Conservation (phyloP, 2,797 vertebrate genomes). For the Smutsia gigantea region DNA sequence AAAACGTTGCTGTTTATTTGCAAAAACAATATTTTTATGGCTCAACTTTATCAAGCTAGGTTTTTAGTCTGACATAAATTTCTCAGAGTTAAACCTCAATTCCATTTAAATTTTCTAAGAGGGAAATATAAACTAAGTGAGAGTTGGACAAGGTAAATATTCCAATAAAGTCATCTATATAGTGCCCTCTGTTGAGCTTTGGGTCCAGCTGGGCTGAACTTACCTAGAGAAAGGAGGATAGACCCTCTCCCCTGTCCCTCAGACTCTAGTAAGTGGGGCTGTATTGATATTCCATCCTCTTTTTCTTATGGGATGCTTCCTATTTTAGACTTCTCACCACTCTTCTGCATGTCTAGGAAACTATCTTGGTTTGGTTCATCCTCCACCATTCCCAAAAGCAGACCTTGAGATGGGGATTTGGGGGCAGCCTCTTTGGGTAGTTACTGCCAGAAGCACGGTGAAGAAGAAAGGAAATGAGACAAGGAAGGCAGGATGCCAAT, state of each 20-base stretch:
- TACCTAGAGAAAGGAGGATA: not conserved
- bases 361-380: not conserved
- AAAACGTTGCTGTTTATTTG: slow-evolving; percentile 73
- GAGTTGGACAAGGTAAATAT: slow-evolving; percentile 40
- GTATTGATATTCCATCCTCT: not conserved
- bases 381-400: not conserved
- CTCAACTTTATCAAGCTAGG: slow-evolving; percentile 63
- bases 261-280: not conserved
- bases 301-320: not conserved
- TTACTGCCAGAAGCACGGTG: not conserved
- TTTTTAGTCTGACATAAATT: slow-evolving; percentile 71
- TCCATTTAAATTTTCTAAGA: slow-evolving; percentile 48
- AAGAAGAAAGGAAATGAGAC: not conserved
- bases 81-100: slow-evolving; percentile 59
- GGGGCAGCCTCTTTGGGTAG: not conserved
- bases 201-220: not conserved
- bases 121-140: slow-evolving; percentile 50
- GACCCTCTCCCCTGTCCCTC: not conserved
- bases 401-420: not conserved
- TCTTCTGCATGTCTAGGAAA: not conserved
- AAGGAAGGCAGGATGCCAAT: not conserved
- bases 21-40: slow-evolving; percentile 74
- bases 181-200: not conserved
- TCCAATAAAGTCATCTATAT: slow-evolving; percentile 8
- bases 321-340: not conserved